phyloP scores from a whole-genome alignment of 2,888 invertebrate species.

The Cylloceria caligata region DNA sequence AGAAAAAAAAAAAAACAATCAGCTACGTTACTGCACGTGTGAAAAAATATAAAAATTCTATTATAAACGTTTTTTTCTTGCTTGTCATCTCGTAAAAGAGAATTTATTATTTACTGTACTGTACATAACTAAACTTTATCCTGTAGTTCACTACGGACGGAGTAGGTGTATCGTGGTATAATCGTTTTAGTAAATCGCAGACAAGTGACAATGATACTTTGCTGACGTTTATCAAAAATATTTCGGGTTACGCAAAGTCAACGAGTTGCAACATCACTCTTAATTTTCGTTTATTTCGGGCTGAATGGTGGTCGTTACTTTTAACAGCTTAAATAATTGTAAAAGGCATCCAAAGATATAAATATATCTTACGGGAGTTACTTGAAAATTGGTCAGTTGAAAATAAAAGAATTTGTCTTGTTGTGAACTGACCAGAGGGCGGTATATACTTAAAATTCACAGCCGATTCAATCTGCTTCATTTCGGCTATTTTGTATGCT shows the following conservation, averaged over 20 bases:
- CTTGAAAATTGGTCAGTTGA: neutral
- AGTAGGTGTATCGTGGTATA: too few species aligned
- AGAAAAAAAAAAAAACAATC: neutral
- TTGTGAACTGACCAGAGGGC: too few species aligned
- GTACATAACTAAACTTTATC: too few species aligned
- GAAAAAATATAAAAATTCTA: constrained; percentile 17
- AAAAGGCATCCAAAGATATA: neutral
- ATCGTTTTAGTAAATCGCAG: too few species aligned
- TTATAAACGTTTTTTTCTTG: neutral
- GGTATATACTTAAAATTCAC: too few species aligned
- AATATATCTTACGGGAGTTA: neutral
- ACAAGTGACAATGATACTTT: too few species aligned
- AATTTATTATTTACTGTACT: neutral
- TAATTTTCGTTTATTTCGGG: neutral
- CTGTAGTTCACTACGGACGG: too few species aligned
- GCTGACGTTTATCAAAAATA: too few species aligned
- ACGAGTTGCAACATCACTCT: neutral
- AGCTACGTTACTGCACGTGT: neutral
- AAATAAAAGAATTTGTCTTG: constrained; percentile 3
- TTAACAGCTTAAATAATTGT: neutral
- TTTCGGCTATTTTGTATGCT: too few species aligned
- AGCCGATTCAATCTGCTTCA: too few species aligned
- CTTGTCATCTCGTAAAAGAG: neutral
- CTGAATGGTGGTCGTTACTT: neutral
- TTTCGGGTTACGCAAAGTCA: neutral